These are phyloP conservation scores for Margarornis squamiger DNA, from an alignment of 2,797 vertebrate genomes.

Conservation along the genomic window DNA sequence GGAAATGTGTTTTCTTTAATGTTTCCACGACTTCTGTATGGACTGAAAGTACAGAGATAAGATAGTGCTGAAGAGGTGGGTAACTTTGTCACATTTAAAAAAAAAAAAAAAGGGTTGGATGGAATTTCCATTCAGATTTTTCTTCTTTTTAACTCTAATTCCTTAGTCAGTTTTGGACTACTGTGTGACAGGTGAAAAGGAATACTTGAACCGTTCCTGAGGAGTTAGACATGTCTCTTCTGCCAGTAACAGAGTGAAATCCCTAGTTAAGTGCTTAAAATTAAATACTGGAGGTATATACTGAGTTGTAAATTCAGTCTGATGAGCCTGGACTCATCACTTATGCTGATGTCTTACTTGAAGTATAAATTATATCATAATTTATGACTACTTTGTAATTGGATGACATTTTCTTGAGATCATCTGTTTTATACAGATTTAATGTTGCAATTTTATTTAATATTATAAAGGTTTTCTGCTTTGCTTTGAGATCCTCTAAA, in stretches of 20 bases:
- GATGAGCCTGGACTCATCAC: not conserved
- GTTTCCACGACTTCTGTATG: not conserved
- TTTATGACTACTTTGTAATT: not conserved
- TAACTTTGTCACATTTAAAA: not conserved
- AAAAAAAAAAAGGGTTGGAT: not conserved
- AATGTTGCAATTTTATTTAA: not conserved
- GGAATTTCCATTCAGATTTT: not conserved
- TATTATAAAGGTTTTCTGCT: not conserved
- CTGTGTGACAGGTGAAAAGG: not conserved
- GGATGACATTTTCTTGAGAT: not conserved
- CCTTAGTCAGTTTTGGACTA: not conserved
- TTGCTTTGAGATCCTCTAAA: not conserved
- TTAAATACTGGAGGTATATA: not conserved
- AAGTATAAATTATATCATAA: not conserved
- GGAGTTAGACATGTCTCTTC: not conserved
- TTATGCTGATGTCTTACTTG: not conserved
- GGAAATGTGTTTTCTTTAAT: not conserved
- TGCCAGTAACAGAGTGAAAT: not conserved
- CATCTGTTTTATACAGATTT: not conserved
- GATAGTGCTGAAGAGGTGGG: not conserved
- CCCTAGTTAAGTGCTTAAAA: not conserved
- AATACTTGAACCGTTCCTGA: not conserved
- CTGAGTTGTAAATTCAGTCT: not conserved
- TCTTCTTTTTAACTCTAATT: not conserved
- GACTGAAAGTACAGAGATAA: not conserved